phyloP scores from a whole-genome alignment of 23 tunicate species.

The Diplosoma virens region DNA sequence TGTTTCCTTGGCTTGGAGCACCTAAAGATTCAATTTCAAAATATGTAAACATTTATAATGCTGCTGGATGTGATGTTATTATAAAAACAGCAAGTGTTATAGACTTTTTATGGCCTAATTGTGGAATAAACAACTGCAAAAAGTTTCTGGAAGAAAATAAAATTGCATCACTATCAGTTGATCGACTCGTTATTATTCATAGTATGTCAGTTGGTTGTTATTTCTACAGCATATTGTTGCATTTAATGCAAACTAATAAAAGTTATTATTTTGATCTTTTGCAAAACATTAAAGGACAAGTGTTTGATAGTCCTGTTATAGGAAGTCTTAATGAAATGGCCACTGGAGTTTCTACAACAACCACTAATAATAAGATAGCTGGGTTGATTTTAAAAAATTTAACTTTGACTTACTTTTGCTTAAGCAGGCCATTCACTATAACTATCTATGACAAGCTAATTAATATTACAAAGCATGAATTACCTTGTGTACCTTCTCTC shows the following conservation, averaged over 20 bases:
- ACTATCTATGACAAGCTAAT: slow-evolving; percentile 43
- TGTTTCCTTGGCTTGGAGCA: slow-evolving; percentile 82
- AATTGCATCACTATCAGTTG: background rate
- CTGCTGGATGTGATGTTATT: slow-evolving; percentile 22
- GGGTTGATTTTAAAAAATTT: background rate
- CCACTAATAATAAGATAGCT: slow-evolving; percentile 1
- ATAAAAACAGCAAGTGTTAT: slow-evolving; percentile 25
- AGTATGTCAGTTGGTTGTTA: slow-evolving; percentile 87
- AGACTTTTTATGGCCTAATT: slow-evolving; percentile 75
- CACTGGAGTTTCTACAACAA: slow-evolving; percentile 61
- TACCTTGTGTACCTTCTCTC: slow-evolving; percentile 39
- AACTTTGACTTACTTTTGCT: slow-evolving; percentile 42
- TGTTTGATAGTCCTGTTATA: slow-evolving; percentile 82
- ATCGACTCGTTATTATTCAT: slow-evolving; percentile 51
- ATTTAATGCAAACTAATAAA: slow-evolving; percentile 45
- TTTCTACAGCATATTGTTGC: slow-evolving; percentile 66
- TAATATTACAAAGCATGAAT: slow-evolving; percentile 12
- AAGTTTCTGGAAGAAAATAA: slow-evolving; percentile 24
- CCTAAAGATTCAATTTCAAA: slow-evolving; percentile 38
- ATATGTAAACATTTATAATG: slow-evolving; percentile 37
- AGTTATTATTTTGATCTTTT: slow-evolving; percentile 5
- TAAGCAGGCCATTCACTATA: slow-evolving; percentile 40
- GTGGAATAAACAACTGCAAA: slow-evolving; percentile 54
- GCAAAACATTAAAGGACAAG: slow-evolving; percentile 49
- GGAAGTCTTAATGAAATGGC: slow-evolving; percentile 88